phyloP scores from a whole-genome alignment of 1,140 invertebrate species.

The Lasioglossum baleicum region DNA sequence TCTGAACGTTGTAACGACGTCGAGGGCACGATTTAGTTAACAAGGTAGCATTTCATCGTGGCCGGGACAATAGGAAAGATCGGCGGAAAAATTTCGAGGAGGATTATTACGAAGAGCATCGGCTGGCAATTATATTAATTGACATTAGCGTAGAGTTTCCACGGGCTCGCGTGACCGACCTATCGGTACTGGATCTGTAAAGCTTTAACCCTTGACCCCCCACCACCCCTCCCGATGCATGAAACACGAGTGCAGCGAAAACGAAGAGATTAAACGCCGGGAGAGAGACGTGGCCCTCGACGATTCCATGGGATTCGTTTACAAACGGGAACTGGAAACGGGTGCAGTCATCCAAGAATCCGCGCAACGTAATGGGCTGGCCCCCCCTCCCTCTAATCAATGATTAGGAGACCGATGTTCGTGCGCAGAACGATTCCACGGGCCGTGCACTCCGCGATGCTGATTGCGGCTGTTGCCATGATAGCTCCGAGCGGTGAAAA shows the following conservation, averaged over 20 bases:
- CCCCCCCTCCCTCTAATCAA: constrained; percentile 64
- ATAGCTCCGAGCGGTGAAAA: not conserved
- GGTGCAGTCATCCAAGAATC: constrained; percentile 40
- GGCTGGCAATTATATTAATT: constrained; percentile 44
- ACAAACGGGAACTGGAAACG: constrained; percentile 19
- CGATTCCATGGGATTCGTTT: constrained; percentile 35
- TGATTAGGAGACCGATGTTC: constrained; percentile 65
- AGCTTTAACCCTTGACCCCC: constrained; percentile 30
- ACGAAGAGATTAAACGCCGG: constrained; percentile 29
- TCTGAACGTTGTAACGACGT: too few relatives aligned
- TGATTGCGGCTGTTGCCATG: not conserved
- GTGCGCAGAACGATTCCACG: constrained; percentile 20
- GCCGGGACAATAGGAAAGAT: constrained; percentile 3
- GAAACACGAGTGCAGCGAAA: constrained; percentile 33
- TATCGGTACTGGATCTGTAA: constrained; percentile 44
- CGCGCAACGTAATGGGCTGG: constrained; percentile 54
- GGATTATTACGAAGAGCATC: constrained; percentile 24
- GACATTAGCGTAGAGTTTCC: constrained; percentile 35
- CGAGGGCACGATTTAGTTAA: too few relatives aligned
- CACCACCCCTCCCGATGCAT: constrained; percentile 9
- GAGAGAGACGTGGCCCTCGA: constrained; percentile 8
- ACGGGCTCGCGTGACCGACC: constrained; percentile 38
- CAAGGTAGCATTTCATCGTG: too few relatives aligned
- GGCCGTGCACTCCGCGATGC: constrained; percentile 25
- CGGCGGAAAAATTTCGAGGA: not conserved